Percentiles rank a stretch among this genome's conserved stretches.
phyloP scores from a whole-genome alignment of 2,888 invertebrate genomes.

The Erynnis tages region DNA sequence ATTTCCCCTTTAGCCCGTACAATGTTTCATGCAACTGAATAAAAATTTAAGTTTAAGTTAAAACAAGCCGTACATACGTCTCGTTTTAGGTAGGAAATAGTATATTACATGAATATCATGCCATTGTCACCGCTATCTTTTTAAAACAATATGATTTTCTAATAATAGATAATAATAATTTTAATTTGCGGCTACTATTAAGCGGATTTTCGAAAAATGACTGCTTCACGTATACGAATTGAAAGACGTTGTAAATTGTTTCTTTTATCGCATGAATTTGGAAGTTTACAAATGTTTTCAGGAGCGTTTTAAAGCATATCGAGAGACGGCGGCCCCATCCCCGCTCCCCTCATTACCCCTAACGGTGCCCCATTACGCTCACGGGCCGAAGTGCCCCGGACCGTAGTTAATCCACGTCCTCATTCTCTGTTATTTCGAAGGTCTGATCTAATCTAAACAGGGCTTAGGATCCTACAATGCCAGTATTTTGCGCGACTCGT shows the following conservation, averaged over 20 bases:
- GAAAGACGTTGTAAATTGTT: constrained; percentile 13
- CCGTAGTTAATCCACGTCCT: constrained; percentile 82
- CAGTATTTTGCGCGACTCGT: constrained; percentile 77
- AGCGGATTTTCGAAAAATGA: too few relatives aligned
- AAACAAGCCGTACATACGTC: background rate
- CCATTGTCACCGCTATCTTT: too few relatives aligned
- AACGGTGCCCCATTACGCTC: constrained; percentile 78
- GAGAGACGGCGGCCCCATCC: constrained; percentile 50
- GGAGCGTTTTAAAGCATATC: constrained; percentile 46
- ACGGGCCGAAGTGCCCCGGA: constrained; percentile 78
- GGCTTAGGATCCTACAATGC: constrained; percentile 78
- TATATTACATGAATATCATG: too few relatives aligned
- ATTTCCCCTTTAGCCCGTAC: constrained; percentile 31
- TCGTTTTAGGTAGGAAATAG: too few relatives aligned
- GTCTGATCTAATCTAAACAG: constrained; percentile 82
- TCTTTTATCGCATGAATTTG: constrained; percentile 9
- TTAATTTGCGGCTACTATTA: too few relatives aligned
- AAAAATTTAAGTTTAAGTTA: constrained; percentile 25
- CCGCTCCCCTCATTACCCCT: constrained; percentile 76
- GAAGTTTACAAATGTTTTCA: constrained; percentile 44
- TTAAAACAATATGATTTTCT: too few relatives aligned
- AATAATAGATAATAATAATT: too few relatives aligned
- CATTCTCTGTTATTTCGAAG: constrained; percentile 82
- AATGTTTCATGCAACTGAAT: constrained; percentile 24
- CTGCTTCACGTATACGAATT: too few relatives aligned